Evolutionary conservation across 2,888 invertebrate species (phyloP).

Genomic region (Pandemis heparana): DNA sequence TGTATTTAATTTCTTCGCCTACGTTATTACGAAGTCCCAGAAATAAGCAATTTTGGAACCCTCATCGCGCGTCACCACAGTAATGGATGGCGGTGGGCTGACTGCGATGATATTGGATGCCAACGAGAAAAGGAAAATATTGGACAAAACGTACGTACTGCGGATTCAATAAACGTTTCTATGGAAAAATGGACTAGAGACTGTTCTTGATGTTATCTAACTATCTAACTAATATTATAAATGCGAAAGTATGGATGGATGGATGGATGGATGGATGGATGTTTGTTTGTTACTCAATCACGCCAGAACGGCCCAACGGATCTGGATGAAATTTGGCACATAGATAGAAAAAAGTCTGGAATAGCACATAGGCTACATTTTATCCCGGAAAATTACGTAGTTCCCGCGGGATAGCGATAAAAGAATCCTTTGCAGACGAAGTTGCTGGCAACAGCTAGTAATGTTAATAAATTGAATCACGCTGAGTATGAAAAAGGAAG

Average conservation of each 20-base stretch:
- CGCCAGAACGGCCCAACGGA: too few relatives aligned
- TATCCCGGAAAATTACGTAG: too few relatives aligned
- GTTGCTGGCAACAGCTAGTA: too few relatives aligned
- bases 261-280: too few relatives aligned
- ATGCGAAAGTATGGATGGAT: too few relatives aligned
- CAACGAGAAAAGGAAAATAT: slow-evolving; percentile 47
- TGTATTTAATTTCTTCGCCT: slow-evolving; percentile 50
- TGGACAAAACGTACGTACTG: slow-evolving; percentile 19
- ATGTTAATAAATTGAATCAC: slow-evolving; percentile 2
- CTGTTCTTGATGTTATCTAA: slow-evolving; percentile 11
- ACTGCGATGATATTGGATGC: slow-evolving; percentile 52
- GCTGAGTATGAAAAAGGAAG: not conserved
- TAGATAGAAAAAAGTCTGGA: too few relatives aligned
- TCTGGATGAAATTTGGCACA: too few relatives aligned
- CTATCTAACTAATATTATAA: too few relatives aligned
- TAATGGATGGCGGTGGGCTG: slow-evolving; percentile 62
- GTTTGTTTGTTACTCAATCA: too few relatives aligned
- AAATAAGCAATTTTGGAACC: slow-evolving; percentile 67
- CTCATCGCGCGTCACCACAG: slow-evolving; percentile 64
- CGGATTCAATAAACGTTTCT: slow-evolving; percentile 31
- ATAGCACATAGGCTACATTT: too few relatives aligned
- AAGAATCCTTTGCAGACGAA: too few relatives aligned
- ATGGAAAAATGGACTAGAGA: slow-evolving; percentile 12
- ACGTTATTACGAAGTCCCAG: slow-evolving; percentile 54
- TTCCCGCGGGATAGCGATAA: too few relatives aligned